These are phyloP conservation scores for Cheilosia soror DNA, from an alignment of 2,888 invertebrate genomes.

Conservation along the genomic window DNA sequence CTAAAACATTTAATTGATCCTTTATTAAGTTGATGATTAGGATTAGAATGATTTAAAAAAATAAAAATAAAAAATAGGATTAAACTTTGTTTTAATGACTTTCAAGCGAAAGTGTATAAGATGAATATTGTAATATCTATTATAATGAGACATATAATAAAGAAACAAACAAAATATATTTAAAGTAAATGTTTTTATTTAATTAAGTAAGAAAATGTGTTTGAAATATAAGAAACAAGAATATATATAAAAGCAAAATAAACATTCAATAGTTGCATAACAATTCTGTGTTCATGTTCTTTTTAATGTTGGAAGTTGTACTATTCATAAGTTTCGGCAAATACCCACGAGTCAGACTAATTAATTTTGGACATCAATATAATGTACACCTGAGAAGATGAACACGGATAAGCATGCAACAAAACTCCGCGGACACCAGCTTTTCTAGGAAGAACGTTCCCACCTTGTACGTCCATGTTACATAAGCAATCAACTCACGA, in stretches of 20 bases:
- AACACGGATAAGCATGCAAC: too few relatives aligned
- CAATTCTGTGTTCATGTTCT: constrained; percentile 20
- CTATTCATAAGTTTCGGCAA: not conserved
- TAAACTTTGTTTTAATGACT: constrained; percentile 22
- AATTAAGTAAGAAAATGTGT: constrained; percentile 71
- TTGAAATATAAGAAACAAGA: constrained; percentile 61
- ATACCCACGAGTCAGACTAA: too few relatives aligned
- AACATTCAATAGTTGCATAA: constrained; percentile 66
- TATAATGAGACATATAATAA: constrained; percentile 40
- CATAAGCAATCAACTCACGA: too few relatives aligned
- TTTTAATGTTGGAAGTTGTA: not conserved
- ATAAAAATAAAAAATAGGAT: constrained; percentile 8
- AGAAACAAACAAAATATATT: constrained; percentile 62
- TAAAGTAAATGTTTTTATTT: constrained; percentile 75
- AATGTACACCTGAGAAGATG: too few relatives aligned
- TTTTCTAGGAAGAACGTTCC: too few relatives aligned
- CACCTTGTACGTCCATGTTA: too few relatives aligned
- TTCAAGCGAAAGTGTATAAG: constrained; percentile 24
- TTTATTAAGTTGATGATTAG: constrained; percentile 33
- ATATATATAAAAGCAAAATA: constrained; percentile 45
- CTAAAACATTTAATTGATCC: constrained; percentile 23
- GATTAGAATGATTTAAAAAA: constrained; percentile 3
- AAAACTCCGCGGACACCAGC: too few relatives aligned
- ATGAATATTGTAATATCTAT: constrained; percentile 41
- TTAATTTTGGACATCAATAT: too few relatives aligned